Evolutionary conservation across 2,888 invertebrate genomes (phyloP).

Genomic region (Ormia ochracea): DNA sequence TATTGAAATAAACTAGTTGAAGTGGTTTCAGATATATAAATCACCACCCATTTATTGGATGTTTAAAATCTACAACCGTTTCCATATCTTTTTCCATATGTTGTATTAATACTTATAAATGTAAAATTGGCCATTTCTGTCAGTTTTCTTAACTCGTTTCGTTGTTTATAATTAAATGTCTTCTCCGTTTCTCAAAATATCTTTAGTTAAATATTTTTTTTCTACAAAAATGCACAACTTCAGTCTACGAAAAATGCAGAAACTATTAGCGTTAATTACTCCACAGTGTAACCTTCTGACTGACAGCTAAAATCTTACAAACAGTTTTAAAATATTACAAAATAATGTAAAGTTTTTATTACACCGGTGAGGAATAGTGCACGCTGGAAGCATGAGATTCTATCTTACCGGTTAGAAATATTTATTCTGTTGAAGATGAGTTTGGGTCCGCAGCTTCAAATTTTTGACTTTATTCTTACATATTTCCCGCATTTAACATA

Average conservation of each 20-base stretch:
- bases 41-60: neutral
- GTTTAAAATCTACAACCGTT: neutral
- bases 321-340: no score
- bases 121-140: slow-evolving; percentile 8
- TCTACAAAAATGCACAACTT: neutral
- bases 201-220: slow-evolving; percentile 11
- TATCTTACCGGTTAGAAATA: no score
- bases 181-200: neutral
- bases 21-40: neutral
- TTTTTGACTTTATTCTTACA: no score
- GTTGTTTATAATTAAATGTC: slow-evolving; percentile 10
- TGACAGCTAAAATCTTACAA: no score
- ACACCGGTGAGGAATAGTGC: no score
- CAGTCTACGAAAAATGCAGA: neutral
- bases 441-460: no score
- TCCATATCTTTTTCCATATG: neutral
- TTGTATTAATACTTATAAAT: neutral
- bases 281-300: slow-evolving; percentile 13
- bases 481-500: no score
- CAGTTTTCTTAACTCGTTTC: slow-evolving; percentile 15
- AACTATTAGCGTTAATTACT: neutral
- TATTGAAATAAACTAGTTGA: neutral
- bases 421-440: no score
- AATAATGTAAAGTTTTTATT: no score
- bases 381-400: no score